phyloP scores from a whole-genome alignment of 2,797 vertebrate genomes.

The Aeoliscus strigatus region DNA sequence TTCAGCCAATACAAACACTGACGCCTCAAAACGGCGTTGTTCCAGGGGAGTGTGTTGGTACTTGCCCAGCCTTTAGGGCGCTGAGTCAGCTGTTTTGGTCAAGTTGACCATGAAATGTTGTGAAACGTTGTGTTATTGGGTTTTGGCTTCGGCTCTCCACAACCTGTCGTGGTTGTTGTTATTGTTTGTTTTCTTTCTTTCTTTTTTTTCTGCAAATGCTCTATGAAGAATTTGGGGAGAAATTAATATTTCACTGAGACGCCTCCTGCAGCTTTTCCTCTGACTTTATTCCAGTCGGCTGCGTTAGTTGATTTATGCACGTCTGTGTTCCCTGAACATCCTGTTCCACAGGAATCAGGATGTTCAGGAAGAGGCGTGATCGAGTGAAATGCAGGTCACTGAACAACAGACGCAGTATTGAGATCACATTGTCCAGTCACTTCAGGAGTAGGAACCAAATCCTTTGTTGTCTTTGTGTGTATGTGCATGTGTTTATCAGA shows the following conservation, averaged over 20 bases:
- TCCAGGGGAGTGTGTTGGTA: constrained; percentile 24
- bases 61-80: constrained; percentile 60
- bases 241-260: background rate
- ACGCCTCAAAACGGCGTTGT: constrained; percentile 12
- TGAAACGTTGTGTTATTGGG: constrained; percentile 57
- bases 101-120: constrained; percentile 55
- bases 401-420: background rate
- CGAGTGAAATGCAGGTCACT: background rate
- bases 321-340: constrained; percentile 14
- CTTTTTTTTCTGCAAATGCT: constrained; percentile 19
- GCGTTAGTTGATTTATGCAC: constrained; percentile 4
- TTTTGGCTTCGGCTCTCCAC: constrained; percentile 37
- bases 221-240: constrained; percentile 2
- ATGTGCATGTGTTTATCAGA: too few species aligned
- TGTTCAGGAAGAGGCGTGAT: constrained; percentile 17
- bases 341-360: constrained; percentile 13
- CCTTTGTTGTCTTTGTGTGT: too few species aligned
- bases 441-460: background rate
- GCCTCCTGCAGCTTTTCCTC: constrained; percentile 6
- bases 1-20: constrained; percentile 22
- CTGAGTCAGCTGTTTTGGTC: constrained; percentile 43
- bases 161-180: too few species aligned
- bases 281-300: constrained; percentile 5
- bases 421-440: background rate
- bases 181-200: constrained; percentile 1